These are phyloP conservation scores for Abramis brama DNA, from an alignment of 2,113 vertebrate species.

Conservation along the genomic window DNA sequence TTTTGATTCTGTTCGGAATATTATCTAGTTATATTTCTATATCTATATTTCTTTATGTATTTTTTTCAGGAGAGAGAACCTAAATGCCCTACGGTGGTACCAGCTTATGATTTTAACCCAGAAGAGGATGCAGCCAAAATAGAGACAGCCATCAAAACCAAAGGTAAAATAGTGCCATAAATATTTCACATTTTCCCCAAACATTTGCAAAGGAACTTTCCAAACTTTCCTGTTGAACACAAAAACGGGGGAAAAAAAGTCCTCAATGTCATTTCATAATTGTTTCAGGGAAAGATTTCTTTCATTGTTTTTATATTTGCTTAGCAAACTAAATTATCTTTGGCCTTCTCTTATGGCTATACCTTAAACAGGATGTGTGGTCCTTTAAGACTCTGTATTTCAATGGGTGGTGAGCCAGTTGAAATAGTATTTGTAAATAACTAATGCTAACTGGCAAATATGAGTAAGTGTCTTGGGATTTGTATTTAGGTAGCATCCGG, in stretches of 20 bases:
- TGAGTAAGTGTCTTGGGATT: background rate
- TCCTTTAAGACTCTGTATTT: background rate
- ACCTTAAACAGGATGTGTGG: background rate
- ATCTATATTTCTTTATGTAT: background rate
- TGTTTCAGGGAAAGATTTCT: background rate
- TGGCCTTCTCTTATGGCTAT: background rate
- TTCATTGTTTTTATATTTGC: background rate
- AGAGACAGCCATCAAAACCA: constrained; percentile 92
- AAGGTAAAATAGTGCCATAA: constrained; percentile 76
- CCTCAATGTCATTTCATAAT: background rate
- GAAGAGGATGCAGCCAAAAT: constrained; percentile 87
- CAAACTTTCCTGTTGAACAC: background rate
- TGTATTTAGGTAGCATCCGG: background rate
- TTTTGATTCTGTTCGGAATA: background rate
- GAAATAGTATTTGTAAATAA: background rate
- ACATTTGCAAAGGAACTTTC: background rate
- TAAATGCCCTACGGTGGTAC: constrained; percentile 71
- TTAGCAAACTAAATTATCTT: background rate
- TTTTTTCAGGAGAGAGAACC: constrained; percentile 64
- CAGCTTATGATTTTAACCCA: constrained; percentile 82
- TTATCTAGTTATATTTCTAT: background rate
- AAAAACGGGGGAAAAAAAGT: background rate
- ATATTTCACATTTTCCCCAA: background rate
- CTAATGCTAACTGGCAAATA: background rate
- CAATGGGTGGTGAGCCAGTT: background rate